Base-by-base conservation (phyloP, 2,113 vertebrate genomes). In the Gallinago paraguaiae region DNA sequence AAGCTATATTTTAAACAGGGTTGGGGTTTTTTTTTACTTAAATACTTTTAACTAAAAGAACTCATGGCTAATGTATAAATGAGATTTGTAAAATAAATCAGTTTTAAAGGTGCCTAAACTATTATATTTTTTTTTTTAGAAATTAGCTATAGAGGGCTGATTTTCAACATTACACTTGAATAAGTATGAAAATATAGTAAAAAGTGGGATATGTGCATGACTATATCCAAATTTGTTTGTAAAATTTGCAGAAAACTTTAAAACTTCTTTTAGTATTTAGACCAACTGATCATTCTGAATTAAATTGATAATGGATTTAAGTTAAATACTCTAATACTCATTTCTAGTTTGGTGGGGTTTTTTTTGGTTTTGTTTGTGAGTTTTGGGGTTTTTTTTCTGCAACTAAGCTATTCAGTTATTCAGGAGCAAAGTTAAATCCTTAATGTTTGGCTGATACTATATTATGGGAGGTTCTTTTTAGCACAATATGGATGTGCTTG, bases 21-120 rank as follows among this genome's bases (percentile, higher is more conserved):
- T 22, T n/a, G 41, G 41, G 43, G 7, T 45, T 45, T 45, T 45
- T 45, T 45, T 45, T 6, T 94, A 95, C 95, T 88, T 96, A 92
- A 97, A 53, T 93, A 90, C 92, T 93, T 92, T 92, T 92, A 92
- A 88, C 74, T 97, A 72, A 74, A 95, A 92, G 56, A 69, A 60
- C 63, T 95, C 96, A 78, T 30, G 74, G 59, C 82, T 97, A 97
- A 95, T 97, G 96, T 98, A 81, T 98, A 92, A 93, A 90, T 93
- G 77, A 94, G 31, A 75, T 85, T 81, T 95, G 70, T 91, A 86
- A 97, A 98, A 97, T 97, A 97, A 98, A 98, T 48, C 6, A 2
- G n/a, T 86, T 97, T 97, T 82, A 77, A 97, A 93, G 85, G 14
- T 92, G 63, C 51, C 43, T 71, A 24, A 64, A 25, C 10, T 33